Conservation (phyloP, 1,140 invertebrate species). For the Leptonema lineaticorne region DNA sequence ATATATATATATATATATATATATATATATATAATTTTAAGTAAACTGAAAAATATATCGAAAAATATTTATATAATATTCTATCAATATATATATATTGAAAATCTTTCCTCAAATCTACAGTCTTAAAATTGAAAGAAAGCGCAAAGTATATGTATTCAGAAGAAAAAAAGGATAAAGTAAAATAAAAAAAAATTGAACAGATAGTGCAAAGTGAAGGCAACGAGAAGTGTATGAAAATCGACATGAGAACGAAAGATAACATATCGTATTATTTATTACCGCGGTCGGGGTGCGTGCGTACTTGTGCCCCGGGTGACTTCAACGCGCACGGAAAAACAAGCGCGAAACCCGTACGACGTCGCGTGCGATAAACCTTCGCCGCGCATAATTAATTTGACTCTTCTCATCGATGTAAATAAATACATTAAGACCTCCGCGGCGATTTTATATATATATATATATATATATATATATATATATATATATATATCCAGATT, state of each 20-base stretch:
- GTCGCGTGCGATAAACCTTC: neutral
- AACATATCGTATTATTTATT: constrained; percentile 27
- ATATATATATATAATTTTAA: neutral
- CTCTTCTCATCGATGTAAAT: neutral
- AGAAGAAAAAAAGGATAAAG: neutral
- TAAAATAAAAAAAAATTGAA: too few relatives aligned
- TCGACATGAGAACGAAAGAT: constrained; percentile 1
- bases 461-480: too few relatives aligned
- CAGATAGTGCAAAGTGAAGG: too few relatives aligned
- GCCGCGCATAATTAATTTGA: constrained; percentile 7
- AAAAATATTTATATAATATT: too few relatives aligned
- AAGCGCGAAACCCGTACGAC: neutral
- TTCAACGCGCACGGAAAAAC: too few relatives aligned
- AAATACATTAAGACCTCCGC: constrained; percentile 4
- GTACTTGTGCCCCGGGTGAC: neutral
- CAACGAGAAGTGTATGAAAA: constrained; percentile 15
- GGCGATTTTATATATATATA: too few relatives aligned
- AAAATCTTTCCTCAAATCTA: too few relatives aligned
- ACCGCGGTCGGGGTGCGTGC: neutral
- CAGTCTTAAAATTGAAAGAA: too few relatives aligned
- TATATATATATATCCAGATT: too few relatives aligned
- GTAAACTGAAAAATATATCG: constrained; percentile 7
- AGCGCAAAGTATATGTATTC: too few relatives aligned
- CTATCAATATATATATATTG: too few relatives aligned
- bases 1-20: neutral